These are phyloP conservation scores for Ferdinandea cuprea DNA, from an alignment of 2,888 invertebrate species.

Conservation along the genomic window DNA sequence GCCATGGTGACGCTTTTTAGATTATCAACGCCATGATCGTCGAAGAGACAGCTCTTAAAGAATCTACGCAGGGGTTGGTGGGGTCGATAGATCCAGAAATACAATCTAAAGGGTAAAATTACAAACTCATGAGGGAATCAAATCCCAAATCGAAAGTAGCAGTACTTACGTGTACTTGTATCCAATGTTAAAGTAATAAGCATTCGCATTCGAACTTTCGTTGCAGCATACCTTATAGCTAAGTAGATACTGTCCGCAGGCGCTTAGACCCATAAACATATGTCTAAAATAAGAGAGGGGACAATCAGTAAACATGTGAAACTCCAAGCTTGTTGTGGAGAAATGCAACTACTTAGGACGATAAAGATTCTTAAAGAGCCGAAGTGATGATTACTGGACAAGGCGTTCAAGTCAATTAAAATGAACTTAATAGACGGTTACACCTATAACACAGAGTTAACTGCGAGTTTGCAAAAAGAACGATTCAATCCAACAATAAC, in stretches of 20 bases:
- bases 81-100: conserved; percentile 83
- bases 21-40: conserved; percentile 86
- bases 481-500: no score
- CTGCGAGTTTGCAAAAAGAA: no score
- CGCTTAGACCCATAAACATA: conserved; percentile 97
- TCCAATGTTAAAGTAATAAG: conserved; percentile 85
- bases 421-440: no score
- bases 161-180: conserved; percentile 86
- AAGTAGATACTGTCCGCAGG: conserved; percentile 95
- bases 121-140: neutral
- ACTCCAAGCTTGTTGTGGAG: no score
- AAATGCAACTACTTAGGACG: no score
- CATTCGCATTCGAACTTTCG: conserved; percentile 84
- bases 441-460: no score
- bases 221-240: conserved; percentile 89
- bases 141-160: no score
- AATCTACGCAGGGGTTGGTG: conserved; percentile 81
- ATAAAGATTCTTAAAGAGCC: no score
- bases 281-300: conserved; percentile 85
- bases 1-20: conserved; percentile 86
- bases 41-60: conserved; percentile 86
- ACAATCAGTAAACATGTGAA: no score
- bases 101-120: conserved; percentile 77
- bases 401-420: no score
- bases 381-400: no score